Percentiles rank a stretch among this genome's conserved stretches.
Conservation (phyloP, 2,797 vertebrate species). For the Sebastes matsubarae region DNA sequence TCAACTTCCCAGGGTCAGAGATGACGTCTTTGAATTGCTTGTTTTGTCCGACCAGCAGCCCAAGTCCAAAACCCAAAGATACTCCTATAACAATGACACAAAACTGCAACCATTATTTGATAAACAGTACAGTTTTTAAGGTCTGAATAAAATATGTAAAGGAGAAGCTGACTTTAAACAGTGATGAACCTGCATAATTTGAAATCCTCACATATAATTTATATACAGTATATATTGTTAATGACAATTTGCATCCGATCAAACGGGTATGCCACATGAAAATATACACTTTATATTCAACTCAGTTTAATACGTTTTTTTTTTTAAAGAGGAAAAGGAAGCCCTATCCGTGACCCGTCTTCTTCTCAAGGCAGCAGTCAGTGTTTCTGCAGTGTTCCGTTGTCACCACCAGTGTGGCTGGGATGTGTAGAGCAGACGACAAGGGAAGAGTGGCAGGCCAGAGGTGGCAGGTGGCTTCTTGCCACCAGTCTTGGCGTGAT, state of each 20-base stretch:
- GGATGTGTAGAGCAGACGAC: constrained; percentile 23
- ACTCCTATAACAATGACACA: no score
- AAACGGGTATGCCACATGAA: not conserved
- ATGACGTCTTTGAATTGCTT: not conserved
- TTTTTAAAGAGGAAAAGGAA: not conserved
- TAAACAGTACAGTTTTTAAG: no score
- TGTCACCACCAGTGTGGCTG: constrained; percentile 24
- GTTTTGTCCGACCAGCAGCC: not conserved
- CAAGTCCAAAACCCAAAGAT: no score
- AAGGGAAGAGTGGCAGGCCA: constrained; percentile 45
- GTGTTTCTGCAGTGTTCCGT: constrained; percentile 13
- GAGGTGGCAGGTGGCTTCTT: constrained; percentile 77
- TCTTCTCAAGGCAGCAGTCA: constrained; percentile 13
- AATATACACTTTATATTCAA: not conserved
- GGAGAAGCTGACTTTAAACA: no score
- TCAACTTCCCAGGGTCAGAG: not conserved
- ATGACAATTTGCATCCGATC: not conserved
- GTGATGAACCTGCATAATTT: no score
- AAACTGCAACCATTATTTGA: not conserved
- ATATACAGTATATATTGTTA: no score
- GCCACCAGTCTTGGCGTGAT: constrained; percentile 73
- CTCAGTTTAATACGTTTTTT: not conserved
- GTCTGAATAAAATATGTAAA: no score
- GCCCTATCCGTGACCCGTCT: not conserved
- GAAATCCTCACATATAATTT: no score